Evolutionary conservation across 2,888 invertebrate genomes (phyloP), one percentile per base, ranked within the genome.

Genomic region (Scaptomyza parva): DNA sequence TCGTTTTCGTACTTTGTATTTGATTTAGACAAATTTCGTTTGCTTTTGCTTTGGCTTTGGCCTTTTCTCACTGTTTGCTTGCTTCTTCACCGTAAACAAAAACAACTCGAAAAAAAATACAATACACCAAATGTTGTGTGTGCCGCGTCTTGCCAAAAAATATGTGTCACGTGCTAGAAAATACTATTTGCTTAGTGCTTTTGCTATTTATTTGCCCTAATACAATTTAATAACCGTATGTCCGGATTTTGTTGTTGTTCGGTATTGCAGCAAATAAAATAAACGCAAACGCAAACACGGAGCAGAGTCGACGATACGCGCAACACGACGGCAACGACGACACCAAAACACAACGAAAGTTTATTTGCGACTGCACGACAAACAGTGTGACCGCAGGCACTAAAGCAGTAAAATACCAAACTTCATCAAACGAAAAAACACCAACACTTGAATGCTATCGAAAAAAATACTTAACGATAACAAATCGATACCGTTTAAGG

Each of bases 301-400:
- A 26, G 24, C 37, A 20, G n/a, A 50, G 5, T 41, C 53, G 50
- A 62, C 60, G 57, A 69, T 53, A 72, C 69, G 60, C 73, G 74
- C 74, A 58, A 61, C 54, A 55, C 73, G 57, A 73, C 69, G 72
- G 40, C 57, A 73, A 47, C 59, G 52, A 60, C 74, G 60, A 70
- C 53, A 75, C 65, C 73, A 74, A 73, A 73, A 73, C 75, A 73
- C 61, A 61, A 74, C 70, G 61, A 70, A 70, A 55, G 43, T 66
- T 53, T 30, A 50, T 64, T 30, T 37, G 70, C 74, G 47, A 60
- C 54, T 69, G 39, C 22, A 39, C 41, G 9, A 9, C 18, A 9
- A 8, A 20, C 50, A 50, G 64, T 60, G 72, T 72, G 74, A 44
- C 74, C 74, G 48, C 24, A 43, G 8, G 1, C 22, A 6, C 0